phyloP scores from a whole-genome alignment of 2,797 vertebrate genomes.

The Sternotherus odoratus region DNA sequence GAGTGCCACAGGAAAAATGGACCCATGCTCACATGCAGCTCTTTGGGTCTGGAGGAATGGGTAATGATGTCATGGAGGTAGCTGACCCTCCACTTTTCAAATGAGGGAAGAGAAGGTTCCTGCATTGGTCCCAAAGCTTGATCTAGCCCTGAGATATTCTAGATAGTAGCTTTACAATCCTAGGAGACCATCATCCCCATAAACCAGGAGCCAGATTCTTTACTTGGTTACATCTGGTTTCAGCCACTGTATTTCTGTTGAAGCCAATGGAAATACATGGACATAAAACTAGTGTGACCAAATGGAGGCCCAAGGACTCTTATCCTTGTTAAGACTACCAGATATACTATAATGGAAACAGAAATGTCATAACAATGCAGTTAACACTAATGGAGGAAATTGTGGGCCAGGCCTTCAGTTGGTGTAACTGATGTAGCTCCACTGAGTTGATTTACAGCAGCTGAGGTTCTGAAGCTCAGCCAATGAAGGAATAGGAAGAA shows the following conservation, averaged over 20 bases:
- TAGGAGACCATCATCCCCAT: background rate
- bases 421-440: background rate
- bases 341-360: background rate
- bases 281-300: no score
- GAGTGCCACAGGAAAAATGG: background rate
- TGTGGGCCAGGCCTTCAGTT: background rate
- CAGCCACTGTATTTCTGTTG: background rate
- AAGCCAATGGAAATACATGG: background rate
- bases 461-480: background rate
- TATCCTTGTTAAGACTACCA: background rate
- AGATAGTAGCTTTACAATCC: background rate
- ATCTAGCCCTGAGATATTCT: background rate
- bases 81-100: background rate
- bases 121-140: background rate
- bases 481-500: slow-evolving; percentile 54
- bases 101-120: background rate
- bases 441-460: background rate
- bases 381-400: background rate
- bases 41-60: background rate
- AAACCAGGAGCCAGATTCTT: background rate
- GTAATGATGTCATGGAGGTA: background rate
- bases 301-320: background rate
- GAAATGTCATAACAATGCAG: background rate
- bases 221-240: background rate
- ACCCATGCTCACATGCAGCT: background rate